These are phyloP conservation scores for Bilobella aurantiaca DNA, from an alignment of 1,140 invertebrate species.

Conservation along the genomic window DNA sequence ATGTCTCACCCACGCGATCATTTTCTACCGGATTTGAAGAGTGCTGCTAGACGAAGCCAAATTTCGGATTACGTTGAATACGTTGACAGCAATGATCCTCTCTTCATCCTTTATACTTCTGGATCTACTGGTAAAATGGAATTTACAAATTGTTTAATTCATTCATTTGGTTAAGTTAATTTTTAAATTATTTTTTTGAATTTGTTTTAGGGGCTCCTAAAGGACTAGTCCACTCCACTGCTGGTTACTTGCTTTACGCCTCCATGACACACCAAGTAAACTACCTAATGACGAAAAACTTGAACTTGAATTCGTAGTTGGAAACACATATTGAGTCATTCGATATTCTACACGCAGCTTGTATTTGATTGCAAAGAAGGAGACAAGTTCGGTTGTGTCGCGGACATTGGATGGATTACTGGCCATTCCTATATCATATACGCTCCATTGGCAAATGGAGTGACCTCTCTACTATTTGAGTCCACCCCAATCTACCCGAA, in stretches of 20 bases:
- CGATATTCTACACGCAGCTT: conserved; percentile 35
- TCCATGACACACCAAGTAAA: conserved; percentile 44
- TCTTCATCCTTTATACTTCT: conserved; percentile 50
- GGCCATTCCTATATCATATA: conserved; percentile 50
- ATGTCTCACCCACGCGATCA: conserved; percentile 38
- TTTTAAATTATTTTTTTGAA: no score
- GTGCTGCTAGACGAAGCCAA: conserved; percentile 12
- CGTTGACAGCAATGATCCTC: conserved; percentile 46
- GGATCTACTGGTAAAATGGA: conserved; percentile 45
- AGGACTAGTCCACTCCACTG: conserved; percentile 46
- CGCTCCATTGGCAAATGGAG: conserved; percentile 48
- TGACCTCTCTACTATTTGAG: conserved; percentile 48
- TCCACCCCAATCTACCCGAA: conserved; percentile 48
- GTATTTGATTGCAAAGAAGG: conserved; percentile 45
- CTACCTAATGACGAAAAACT: neutral
- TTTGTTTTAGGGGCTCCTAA: conserved; percentile 49
- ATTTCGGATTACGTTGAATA: conserved; percentile 39
- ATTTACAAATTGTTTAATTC: no score
- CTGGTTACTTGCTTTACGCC: conserved; percentile 48
- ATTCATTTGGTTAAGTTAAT: conserved; percentile 47
- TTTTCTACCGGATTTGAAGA: conserved; percentile 34
- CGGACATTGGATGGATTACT: conserved; percentile 52
- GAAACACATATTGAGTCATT: no score
- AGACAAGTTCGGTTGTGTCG: conserved; percentile 48
- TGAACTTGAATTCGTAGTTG: no score